A percentile compares a stretch with the other conserved stretches of the same genome.
phyloP scores from a whole-genome alignment of 2,888 invertebrate genomes.

The Amphipoea lucens region DNA sequence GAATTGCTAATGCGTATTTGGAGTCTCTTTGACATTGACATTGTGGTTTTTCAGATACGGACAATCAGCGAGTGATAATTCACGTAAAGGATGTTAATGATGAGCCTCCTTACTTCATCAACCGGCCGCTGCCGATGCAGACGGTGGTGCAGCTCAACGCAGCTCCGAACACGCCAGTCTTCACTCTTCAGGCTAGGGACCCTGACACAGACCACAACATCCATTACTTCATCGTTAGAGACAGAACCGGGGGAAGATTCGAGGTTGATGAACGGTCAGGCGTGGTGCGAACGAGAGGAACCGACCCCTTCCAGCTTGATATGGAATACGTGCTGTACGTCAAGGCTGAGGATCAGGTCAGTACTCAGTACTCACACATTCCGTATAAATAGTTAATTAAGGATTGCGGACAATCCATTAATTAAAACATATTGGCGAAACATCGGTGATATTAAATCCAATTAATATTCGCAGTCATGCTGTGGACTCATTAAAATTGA shows the following conservation, averaged over 20 bases:
- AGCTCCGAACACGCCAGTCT: conserved; percentile 98
- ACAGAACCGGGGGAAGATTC: conserved; percentile 94
- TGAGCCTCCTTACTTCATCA: conserved; percentile 99
- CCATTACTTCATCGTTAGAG: conserved; percentile 98
- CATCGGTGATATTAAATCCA: conserved; percentile 22
- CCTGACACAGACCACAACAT: conserved; percentile 99
- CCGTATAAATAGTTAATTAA: conserved; percentile 14
- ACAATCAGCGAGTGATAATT: conserved; percentile 98
- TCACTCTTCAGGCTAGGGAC: conserved; percentile 98
- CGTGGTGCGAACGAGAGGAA: conserved; percentile 97
- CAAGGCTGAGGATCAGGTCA: conserved; percentile 97
- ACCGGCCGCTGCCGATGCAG: conserved; percentile 98
- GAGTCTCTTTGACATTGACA: conserved; percentile 28
- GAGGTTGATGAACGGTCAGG: conserved; percentile 97
- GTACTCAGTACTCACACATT: conserved; percentile 64
- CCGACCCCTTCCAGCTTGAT: conserved; percentile 97
- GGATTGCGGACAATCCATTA: not conserved
- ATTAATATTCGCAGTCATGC: conserved; percentile 25
- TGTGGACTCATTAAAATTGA: conserved; percentile 29
- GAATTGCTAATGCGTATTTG: conserved; percentile 25
- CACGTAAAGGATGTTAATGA: conserved; percentile 99
- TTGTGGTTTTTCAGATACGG: conserved; percentile 93
- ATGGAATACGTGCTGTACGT: conserved; percentile 99
- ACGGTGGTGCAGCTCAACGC: conserved; percentile 99
- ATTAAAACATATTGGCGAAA: conserved; percentile 37